Evolutionary conservation across 1,140 invertebrate species (phyloP), one percentile per base, ranked within the genome.

Genomic region (Leptinotarsa undecemlineata): DNA sequence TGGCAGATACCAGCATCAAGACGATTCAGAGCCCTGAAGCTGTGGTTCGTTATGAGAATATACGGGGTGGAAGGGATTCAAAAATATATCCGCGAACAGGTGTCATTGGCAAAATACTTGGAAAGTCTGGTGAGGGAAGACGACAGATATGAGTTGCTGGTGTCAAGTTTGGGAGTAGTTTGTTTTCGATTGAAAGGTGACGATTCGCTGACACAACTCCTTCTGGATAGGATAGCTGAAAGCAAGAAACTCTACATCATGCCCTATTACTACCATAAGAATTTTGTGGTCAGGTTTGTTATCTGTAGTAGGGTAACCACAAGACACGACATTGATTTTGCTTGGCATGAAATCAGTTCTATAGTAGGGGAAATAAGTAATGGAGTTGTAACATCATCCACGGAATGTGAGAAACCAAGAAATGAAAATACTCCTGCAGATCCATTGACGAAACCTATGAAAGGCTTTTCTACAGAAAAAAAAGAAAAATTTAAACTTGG

Each of bases 1-100:
- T 97, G 96, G 95, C 96, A 98, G 87, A 96, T 99, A 81, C 91
- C 96, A 14, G 85, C 98, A 51, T 96, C 96, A 5, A 88, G 97
- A 69, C 87, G 96, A 78, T 98, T 99, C 82, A 89, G 96, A 21
- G 91, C 97, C 0, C 85, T 99, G 5, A 99, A 99, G 85, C 85
- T 99, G 3, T 99, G 98, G 97, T 96, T 97, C 77, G 95, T 96
- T 0, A 84, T 98, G 68, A 89, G 96, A 76, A 88, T 92, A 8
- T 93, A 95, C 77, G 97, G 97, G 1, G 89, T 93, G 3, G 89
- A 92, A 78, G 94, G 94, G 13, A 85, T 98, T 8, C 91, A 94
- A 79, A 88, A 88, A 1, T 90, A 96, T 80, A 93, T 98, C 8
- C 87, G 96, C 77, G 89, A 91, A 68, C 91, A 94, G 26, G 90